These are phyloP conservation scores for Poecile montanus DNA, from an alignment of 2,797 vertebrate genomes.

Conservation along the genomic window DNA sequence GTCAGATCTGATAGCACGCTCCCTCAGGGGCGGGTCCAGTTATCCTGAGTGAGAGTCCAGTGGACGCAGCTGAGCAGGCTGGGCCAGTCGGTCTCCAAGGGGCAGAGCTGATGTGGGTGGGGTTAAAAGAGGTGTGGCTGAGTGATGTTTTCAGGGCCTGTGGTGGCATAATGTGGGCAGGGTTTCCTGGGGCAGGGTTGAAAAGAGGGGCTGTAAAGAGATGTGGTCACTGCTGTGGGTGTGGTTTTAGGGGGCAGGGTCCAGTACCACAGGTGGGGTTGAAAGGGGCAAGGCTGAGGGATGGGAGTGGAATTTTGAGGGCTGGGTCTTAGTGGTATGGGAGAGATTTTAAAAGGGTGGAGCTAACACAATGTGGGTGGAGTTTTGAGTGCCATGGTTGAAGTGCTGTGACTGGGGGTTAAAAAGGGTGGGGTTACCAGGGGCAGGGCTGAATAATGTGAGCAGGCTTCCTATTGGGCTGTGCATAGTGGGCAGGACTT, in stretches of 20 bases:
- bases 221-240: not conserved
- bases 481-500: not conserved
- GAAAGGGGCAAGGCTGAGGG: not conserved
- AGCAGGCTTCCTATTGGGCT: not conserved
- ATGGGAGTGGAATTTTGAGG: not conserved
- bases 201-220: not conserved
- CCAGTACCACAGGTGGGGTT: not conserved
- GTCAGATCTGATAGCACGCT: no score
- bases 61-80: not conserved
- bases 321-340: not conserved
- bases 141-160: not conserved
- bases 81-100: not conserved
- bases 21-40: not conserved
- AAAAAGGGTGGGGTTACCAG: not conserved
- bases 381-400: not conserved
- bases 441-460: not conserved
- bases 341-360: not conserved
- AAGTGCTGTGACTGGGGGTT: not conserved
- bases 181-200: not conserved
- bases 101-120: not conserved
- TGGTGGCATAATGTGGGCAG: not conserved
- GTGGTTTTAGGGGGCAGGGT: no score
- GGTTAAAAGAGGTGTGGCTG: not conserved
- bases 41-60: not conserved
- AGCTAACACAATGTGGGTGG: not conserved